These are phyloP conservation scores for Rhopilema esculentum DNA, from an alignment of 30 jellyfish, hydroid and myxozoan species.

Conservation along the genomic window DNA sequence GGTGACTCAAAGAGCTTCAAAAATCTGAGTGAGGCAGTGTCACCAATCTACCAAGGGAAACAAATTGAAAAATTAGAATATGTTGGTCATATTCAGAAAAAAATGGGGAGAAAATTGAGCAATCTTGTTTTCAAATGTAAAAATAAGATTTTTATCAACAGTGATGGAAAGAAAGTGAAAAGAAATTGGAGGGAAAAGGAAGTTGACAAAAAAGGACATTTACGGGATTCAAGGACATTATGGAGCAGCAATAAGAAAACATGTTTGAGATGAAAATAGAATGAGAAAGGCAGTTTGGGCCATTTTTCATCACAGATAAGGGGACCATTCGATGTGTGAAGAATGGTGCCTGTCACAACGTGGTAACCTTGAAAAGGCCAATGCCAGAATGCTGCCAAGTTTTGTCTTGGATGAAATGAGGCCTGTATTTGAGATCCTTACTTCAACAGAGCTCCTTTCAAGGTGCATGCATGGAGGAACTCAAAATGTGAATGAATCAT, in stretches of 20 bases:
- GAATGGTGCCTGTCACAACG: conserved; percentile 23
- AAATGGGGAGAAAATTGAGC: conserved; percentile 23
- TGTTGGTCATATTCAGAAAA: conserved; percentile 24
- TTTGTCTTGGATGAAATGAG: background rate
- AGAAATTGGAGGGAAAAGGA: conserved; percentile 24
- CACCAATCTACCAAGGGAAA: conserved; percentile 2
- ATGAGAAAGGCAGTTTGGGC: conserved; percentile 33
- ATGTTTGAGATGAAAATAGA: conserved; percentile 28
- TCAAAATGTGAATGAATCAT: conserved; percentile 33
- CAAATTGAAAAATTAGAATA: conserved; percentile 6
- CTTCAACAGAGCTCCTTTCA: conserved; percentile 25
- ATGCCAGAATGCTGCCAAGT: conserved; percentile 1
- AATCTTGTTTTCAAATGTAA: conserved; percentile 3
- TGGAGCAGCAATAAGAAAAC: conserved; percentile 23
- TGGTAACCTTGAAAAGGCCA: conserved; percentile 13
- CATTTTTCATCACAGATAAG: conserved; percentile 8
- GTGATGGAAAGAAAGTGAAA: conserved; percentile 13
- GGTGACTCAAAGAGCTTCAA: conserved; percentile 28
- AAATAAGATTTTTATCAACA: background rate
- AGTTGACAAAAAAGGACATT: conserved; percentile 14
- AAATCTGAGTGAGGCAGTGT: conserved; percentile 22
- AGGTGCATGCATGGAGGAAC: conserved; percentile 5
- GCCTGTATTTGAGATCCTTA: background rate
- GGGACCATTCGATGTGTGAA: conserved; percentile 4
- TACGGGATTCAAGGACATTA: conserved; percentile 30